Conservation (phyloP, 2,113 vertebrate genomes). For the Monarcha castaneiventris region DNA sequence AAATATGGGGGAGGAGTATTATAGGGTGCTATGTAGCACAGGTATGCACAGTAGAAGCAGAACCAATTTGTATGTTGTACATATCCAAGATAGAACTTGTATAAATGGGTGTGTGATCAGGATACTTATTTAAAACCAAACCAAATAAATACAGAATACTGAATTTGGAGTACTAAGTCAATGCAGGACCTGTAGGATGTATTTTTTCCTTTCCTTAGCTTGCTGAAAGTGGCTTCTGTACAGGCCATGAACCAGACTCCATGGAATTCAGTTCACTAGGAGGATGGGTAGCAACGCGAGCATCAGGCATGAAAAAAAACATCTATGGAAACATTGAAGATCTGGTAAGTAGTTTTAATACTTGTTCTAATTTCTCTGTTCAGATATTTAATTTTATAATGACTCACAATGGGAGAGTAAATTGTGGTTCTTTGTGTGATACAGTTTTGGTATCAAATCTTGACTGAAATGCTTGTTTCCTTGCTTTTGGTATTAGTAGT, state of each 20-base stretch:
- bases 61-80: neutral
- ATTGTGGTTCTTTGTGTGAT: neutral
- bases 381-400: neutral
- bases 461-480: neutral
- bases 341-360: slow-evolving; percentile 78
- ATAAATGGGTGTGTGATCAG: neutral
- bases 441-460: neutral
- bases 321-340: slow-evolving; percentile 99
- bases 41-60: neutral
- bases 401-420: neutral
- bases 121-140: neutral
- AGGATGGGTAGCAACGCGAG: slow-evolving; percentile 96
- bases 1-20: neutral
- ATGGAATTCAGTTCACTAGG: slow-evolving; percentile 98
- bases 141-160: neutral
- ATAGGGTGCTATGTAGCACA: neutral
- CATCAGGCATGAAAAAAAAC: slow-evolving; percentile 99
- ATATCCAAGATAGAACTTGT: neutral
- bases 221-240: slow-evolving; percentile 94
- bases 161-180: neutral
- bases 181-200: neutral
- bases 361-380: neutral
- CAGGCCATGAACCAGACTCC: slow-evolving; percentile 97
- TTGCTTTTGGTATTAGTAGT: neutral
- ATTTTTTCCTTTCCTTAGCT: slow-evolving; percentile 77